Conservation (phyloP, 2,888 invertebrate genomes). For the Heliconius erato region DNA sequence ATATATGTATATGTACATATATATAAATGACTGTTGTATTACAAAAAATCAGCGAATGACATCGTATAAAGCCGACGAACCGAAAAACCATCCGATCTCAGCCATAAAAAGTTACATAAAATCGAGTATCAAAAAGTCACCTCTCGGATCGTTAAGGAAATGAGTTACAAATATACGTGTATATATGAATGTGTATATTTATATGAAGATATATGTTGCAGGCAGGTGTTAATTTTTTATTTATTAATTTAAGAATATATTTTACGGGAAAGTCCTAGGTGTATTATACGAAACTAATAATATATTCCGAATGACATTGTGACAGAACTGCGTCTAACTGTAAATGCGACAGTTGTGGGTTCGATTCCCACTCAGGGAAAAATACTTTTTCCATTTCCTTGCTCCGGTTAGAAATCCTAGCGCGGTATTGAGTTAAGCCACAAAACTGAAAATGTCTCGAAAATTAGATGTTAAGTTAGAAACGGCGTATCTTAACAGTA, state of each 20-base stretch:
- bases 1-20: not conserved
- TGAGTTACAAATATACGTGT: constrained; percentile 58
- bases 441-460: too few relatives aligned
- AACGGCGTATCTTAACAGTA: too few relatives aligned
- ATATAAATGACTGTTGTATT: not conserved
- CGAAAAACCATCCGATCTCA: constrained; percentile 50
- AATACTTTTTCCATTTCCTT: too few relatives aligned
- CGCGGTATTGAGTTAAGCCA: too few relatives aligned
- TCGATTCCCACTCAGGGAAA: too few relatives aligned
- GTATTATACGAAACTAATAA: too few relatives aligned
- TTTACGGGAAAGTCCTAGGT: too few relatives aligned
- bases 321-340: too few relatives aligned
- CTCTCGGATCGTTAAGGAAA: constrained; percentile 70
- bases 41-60: constrained; percentile 42
- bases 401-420: too few relatives aligned
- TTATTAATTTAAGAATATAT: not conserved
- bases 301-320: too few relatives aligned
- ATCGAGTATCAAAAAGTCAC: constrained; percentile 41
- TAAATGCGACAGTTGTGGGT: too few relatives aligned
- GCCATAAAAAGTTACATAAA: constrained; percentile 47
- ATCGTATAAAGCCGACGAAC: constrained; percentile 51
- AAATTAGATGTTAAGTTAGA: too few relatives aligned
- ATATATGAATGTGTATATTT: constrained; percentile 16
- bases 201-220: constrained; percentile 4
- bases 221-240: not conserved